Evolutionary conservation across 2,888 invertebrate genomes (phyloP).

Genomic region (Xestia rhomboidea): DNA sequence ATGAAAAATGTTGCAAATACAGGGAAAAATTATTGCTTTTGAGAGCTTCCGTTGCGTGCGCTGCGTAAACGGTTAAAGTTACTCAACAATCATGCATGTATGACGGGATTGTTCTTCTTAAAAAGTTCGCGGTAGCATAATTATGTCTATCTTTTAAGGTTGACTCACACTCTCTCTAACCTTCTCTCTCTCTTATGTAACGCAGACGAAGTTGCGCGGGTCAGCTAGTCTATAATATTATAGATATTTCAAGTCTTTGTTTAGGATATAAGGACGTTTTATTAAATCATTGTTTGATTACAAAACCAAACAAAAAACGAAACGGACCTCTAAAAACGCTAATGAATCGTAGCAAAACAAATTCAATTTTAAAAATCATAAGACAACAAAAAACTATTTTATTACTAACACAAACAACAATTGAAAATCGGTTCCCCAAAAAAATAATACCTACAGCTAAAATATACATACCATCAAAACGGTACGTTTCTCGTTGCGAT

Average conservation of each 20-base stretch:
- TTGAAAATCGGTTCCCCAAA: constrained; percentile 25
- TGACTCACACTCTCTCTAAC: too few species aligned
- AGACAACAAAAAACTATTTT: constrained; percentile 23
- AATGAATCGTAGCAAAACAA: constrained; percentile 36
- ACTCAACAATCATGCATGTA: too few species aligned
- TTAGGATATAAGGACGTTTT: background rate
- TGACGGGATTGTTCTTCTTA: too few species aligned
- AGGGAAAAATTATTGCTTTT: too few species aligned
- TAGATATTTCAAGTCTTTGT: background rate
- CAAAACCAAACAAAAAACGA: constrained; percentile 23
- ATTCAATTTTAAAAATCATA: constrained; percentile 40
- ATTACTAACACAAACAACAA: constrained; percentile 45
- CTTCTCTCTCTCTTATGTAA: too few species aligned
- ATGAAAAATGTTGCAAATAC: too few species aligned
- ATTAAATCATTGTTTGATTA: constrained; percentile 29
- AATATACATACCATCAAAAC: constrained; percentile 59
- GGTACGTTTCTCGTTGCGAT: constrained; percentile 67
- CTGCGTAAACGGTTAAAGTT: too few species aligned
- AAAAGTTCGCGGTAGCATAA: too few species aligned
- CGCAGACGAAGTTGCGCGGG: too few species aligned
- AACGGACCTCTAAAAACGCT: constrained; percentile 20
- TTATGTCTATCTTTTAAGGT: too few species aligned
- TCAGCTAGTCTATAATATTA: background rate
- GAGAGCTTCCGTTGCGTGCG: too few species aligned
- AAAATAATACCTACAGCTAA: constrained; percentile 42